Evolutionary conservation across 2,113 vertebrate species (phyloP), one percentile per base, ranked within the genome.

Genomic region (Leptobrachium ailaonicum): DNA sequence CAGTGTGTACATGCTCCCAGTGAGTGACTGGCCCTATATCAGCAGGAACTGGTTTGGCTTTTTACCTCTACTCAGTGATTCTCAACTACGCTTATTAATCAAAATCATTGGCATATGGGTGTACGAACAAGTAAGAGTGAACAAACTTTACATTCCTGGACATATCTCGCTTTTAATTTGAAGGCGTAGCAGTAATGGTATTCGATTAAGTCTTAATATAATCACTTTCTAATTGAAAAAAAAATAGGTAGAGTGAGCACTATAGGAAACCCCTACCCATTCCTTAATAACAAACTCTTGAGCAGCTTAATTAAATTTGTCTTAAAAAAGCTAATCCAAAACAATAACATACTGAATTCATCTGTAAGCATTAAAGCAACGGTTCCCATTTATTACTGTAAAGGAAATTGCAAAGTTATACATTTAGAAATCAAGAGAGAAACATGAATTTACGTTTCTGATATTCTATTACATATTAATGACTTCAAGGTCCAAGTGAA

Each of bases 231-330:
- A 72, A 7, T 3, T n/a, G 66, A 69, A 73, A 82, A 74, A 83
- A 75, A 32, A 50, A 8, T 4, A 1, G 8, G 47, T 50, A 8
- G 8, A 11, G 3, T 60, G 3, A 60, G 72, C 53, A 76, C 5
- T 5, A 82, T 41, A 82, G 85, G 82, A 88, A 85, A 82, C 63
- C 42, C 83, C 56, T 41, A 83, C 85, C 86, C 82, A 86, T 54
- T 62, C 54, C 58, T 87, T 91, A 86, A 82, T 85, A 85, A 78
- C 58, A 66, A 85, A 63, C 85, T 76, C 82, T 68, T 70, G 79
- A 60, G 85, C 80, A 79, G 12, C 87, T 90, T 92, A 90, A 92
- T 92, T 93, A 92, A 93, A 91, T 88, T 76, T 89, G 87, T 82
- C 88, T 93, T 90, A 91, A 89, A 81, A 79, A 13, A 84, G 75